Conservation (phyloP, 2,888 invertebrate genomes). For the Neoascia interrupta region DNA sequence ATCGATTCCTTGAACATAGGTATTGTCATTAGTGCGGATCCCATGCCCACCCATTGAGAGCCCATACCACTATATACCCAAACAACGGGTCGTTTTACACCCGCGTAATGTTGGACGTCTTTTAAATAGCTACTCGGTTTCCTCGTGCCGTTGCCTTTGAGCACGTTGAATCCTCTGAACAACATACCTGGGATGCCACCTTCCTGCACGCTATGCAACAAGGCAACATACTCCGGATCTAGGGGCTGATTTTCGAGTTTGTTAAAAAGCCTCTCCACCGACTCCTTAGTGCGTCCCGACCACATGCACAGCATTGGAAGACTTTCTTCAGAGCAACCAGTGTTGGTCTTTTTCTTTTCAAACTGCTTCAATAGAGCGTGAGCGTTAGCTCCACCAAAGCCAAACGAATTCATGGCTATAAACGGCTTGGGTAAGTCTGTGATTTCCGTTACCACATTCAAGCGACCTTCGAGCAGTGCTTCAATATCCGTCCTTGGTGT, state of each 20-base stretch:
- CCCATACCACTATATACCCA: conserved; percentile 95
- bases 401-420: conserved; percentile 92
- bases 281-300: conserved; percentile 88
- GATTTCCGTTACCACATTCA: conserved; percentile 86
- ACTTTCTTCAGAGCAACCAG: conserved; percentile 82
- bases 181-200: conserved; percentile 83
- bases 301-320: conserved; percentile 85
- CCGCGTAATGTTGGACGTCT: conserved; percentile 83
- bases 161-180: conserved; percentile 86
- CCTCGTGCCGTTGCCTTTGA: conserved; percentile 48
- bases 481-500: conserved; percentile 82
- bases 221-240: conserved; percentile 82
- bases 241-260: conserved; percentile 82
- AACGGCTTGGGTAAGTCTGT: conserved; percentile 86
- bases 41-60: conserved; percentile 92
- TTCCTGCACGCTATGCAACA: conserved; percentile 82
- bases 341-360: conserved; percentile 77
- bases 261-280: conserved; percentile 83
- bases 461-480: conserved; percentile 82
- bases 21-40: conserved; percentile 86
- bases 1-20: conserved; percentile 87
- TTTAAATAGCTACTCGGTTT: conserved; percentile 77
- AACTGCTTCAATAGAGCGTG: conserved; percentile 70
- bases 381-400: conserved; percentile 92
- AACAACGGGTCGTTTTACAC: conserved; percentile 86